Base-by-base conservation (phyloP, 2,113 vertebrate species). In the Peromyscus leucopus region DNA sequence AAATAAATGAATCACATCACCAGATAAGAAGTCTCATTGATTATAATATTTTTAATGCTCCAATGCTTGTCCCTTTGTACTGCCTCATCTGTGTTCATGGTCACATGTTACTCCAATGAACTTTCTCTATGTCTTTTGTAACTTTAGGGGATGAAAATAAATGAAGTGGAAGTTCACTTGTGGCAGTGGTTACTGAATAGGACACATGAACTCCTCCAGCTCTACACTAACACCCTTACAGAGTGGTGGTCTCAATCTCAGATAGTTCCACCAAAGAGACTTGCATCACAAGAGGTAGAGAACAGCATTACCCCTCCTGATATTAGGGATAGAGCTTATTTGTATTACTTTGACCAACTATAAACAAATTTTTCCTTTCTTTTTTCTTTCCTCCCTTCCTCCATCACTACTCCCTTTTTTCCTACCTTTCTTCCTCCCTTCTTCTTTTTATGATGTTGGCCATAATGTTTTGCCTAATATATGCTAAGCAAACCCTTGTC, bases 121-220 rank as follows among this genome's bases (percentile, higher is more conserved):
- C 31, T 51, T 94, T 94, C 67, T 63, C 75, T 90, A n/a, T 93
- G 82, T 93, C 28, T 88, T 36, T 69, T 88, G 7, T 96, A 94
- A 94, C 92, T 90, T 96, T 61, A 72, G 92, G 61, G 91, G 90
- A 91, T 88, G 39, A 89, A 96, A 96, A 97, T 97, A 94, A 97
- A 95, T 95, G 82, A 94, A 93, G 67, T 84, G 57, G 92, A 97
- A 95, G 92, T 84, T 33, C 55, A 75, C 0, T 71, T 89, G 95
- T 95, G 78, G 4, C 48, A 57, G 28, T 57, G 15, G 61, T 92
- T 90, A 79, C 65, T 80, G 93, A 96, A 89, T 33, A 93, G 84
- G 91, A 96, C 85, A 97, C 19, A 71, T 63, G 51, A 89, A 91
- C 57, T 86, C 17, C 28, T n/a, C 26, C 39, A 39, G 36, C 42